phyloP scores from a whole-genome alignment of 1,140 invertebrate genomes.

The Stratiolaelaps scimitus region DNA sequence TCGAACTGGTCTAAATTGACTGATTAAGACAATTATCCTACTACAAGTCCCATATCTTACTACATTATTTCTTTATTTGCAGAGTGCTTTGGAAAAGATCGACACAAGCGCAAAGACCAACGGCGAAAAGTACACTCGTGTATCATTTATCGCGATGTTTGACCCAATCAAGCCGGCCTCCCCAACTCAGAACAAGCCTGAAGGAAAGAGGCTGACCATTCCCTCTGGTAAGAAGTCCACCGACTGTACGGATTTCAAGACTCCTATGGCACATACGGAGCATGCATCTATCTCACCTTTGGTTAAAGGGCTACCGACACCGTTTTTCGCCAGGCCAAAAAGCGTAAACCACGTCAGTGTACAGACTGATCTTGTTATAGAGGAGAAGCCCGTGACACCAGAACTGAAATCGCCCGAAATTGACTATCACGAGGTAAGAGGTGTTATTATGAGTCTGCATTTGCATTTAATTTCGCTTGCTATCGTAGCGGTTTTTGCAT shows the following conservation, averaged over 20 bases:
- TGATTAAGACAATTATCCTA: too few relatives aligned
- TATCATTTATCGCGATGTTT: conserved; percentile 23
- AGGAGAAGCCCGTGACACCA: neutral
- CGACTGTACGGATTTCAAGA: too few relatives aligned
- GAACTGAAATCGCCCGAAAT: neutral
- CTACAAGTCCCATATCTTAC: too few relatives aligned
- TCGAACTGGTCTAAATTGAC: too few relatives aligned
- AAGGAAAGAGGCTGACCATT: too few relatives aligned
- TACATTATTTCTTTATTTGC: neutral
- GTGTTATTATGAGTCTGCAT: too few relatives aligned
- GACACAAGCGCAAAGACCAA: neutral
- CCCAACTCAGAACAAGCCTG: too few relatives aligned
- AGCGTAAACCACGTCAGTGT: neutral
- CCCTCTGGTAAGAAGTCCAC: too few relatives aligned
- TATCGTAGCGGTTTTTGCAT: too few relatives aligned
- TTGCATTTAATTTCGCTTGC: too few relatives aligned
- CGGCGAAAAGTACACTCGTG: conserved; percentile 15
- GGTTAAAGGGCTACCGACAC: neutral
- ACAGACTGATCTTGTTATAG: neutral
- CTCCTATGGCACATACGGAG: too few relatives aligned
- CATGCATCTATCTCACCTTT: neutral
- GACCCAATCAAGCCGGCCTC: neutral
- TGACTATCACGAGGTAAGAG: too few relatives aligned
- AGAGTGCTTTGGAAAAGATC: conserved; percentile 10
- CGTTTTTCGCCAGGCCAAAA: conserved; percentile 10